Base-by-base conservation (phyloP, 2,113 vertebrate species). In the Nansenia antarctica region DNA sequence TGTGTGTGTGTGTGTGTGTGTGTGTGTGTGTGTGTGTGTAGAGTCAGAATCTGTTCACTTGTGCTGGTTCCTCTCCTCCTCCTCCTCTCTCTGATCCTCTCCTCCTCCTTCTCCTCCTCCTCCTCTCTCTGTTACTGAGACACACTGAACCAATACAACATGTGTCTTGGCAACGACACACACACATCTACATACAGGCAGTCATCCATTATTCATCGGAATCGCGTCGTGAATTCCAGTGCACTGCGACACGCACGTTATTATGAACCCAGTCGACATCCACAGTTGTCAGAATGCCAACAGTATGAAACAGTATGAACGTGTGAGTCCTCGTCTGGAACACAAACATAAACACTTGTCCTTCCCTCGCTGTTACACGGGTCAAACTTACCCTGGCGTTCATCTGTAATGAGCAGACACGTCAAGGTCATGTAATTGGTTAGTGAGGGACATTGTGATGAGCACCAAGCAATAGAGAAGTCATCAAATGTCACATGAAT, bases 401-500 rank as follows among this genome's bases (percentile, higher is more conserved):
- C 63, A 61, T 68, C 53, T 67, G 62, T 81, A 71, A 78, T 78
- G 67, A 65, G 53, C 27, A 62, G 15, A n/a, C 62, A 37, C 65
- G 47, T 49, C 70, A 54, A 77, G 67, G 69, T 77, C 8, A 22
- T 64, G 37, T 70, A 74, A 68, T 65, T 54, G 62, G 73, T 34
- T 58, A 62, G 65, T 53, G 49, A 1, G 67, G 54, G 63, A 24
- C 27, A 6, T 69, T 37, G n/a, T 62, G 3, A 55, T 72, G 61
- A 63, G 72, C 57, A 31, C 18, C 24, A 65, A 60, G 65, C 79
- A 77, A 79, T 57, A 70, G 47, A 81, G 85, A 85, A 83, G 72
- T 83, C 30, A 80, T 71, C 65, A 84, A 86, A 86, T 82, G 73
- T 81, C 83, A 76, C 71, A 85, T 88, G 81, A 82, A 88, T 89